Percentiles rank a stretch among this genome's conserved stretches.
Conservation (phyloP, 2,888 invertebrate genomes). For the Acrobasis repandana region DNA sequence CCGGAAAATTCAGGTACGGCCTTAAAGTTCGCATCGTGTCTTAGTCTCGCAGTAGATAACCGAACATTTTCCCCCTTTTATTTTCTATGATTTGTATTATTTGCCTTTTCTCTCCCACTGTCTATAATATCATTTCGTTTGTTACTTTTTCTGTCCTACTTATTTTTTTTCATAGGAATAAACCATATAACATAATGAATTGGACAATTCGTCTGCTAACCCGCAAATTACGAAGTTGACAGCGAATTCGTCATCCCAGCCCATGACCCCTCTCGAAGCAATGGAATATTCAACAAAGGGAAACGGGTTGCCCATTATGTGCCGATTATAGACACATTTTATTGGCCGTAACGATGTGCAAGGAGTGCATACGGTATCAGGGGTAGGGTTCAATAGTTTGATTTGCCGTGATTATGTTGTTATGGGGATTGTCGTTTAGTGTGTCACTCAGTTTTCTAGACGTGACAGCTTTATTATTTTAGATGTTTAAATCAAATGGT, state of each 20-base stretch:
- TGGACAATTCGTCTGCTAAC: constrained; percentile 37
- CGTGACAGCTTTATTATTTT: background rate
- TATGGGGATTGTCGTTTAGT: constrained; percentile 34
- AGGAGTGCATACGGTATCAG: constrained; percentile 22
- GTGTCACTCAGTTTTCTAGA: constrained; percentile 26
- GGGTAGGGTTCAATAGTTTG: constrained; percentile 40
- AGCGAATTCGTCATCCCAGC: constrained; percentile 48
- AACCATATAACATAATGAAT: background rate
- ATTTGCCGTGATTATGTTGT: constrained; percentile 54
- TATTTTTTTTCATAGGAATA: too few species aligned
- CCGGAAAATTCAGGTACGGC: too few species aligned
- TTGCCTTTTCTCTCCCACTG: too few species aligned
- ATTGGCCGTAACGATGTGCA: constrained; percentile 55
- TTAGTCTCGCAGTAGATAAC: too few species aligned
- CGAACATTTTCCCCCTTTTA: too few species aligned
- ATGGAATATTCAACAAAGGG: constrained; percentile 71
- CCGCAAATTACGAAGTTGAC: constrained; percentile 40
- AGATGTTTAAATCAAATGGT: too few species aligned
- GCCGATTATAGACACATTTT: constrained; percentile 56
- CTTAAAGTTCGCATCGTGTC: too few species aligned
- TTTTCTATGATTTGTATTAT: too few species aligned
- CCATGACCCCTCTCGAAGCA: constrained; percentile 63
- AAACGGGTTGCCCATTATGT: constrained; percentile 61
- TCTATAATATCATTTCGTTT: too few species aligned
- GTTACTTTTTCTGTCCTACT: too few species aligned